Percentiles rank a stretch among this genome's conserved stretches.
These are phyloP conservation scores for Microcaecilia unicolor DNA, from an alignment of 2,797 vertebrate genomes.

Conservation along the genomic window DNA sequence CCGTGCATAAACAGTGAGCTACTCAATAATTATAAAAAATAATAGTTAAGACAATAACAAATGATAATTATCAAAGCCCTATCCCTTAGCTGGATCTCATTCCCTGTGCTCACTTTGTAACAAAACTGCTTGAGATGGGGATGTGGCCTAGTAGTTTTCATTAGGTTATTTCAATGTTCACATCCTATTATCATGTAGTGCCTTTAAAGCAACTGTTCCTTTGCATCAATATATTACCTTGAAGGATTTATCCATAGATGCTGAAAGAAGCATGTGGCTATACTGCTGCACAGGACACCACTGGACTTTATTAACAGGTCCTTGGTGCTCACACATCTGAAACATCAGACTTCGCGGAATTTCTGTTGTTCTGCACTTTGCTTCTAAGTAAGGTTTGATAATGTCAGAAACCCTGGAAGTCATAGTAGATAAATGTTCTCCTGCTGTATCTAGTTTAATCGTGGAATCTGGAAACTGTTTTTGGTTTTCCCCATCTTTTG, in stretches of 20 bases:
- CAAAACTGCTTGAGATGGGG: too few species aligned
- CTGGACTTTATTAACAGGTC: conserved; percentile 74
- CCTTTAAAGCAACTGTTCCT: too few species aligned
- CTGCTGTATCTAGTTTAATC: conserved; percentile 7
- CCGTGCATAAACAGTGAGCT: too few species aligned
- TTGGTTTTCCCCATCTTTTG: not conserved
- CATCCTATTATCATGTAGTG: too few species aligned
- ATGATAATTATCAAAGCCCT: too few species aligned
- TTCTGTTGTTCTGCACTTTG: conserved; percentile 43
- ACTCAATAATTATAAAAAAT: too few species aligned
- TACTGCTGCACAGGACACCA: conserved; percentile 76
- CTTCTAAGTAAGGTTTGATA: conserved; percentile 64
- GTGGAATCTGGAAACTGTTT: not conserved
- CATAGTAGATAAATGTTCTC: too few species aligned
- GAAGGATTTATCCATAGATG: conserved; percentile 88
- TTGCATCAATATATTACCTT: conserved; percentile 79
- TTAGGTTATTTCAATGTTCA: too few species aligned
- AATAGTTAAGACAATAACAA: too few species aligned
- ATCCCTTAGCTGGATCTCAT: too few species aligned
- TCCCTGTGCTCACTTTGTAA: too few species aligned
- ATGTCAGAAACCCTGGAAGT: conserved; percentile 56
- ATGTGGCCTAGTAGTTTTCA: too few species aligned
- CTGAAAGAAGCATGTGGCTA: conserved; percentile 84
- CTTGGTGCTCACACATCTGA: conserved; percentile 64
- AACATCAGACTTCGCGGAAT: conserved; percentile 66